Evolutionary conservation across 2,113 vertebrate genomes (phyloP).

Genomic region (Pteruthius melanotis): DNA sequence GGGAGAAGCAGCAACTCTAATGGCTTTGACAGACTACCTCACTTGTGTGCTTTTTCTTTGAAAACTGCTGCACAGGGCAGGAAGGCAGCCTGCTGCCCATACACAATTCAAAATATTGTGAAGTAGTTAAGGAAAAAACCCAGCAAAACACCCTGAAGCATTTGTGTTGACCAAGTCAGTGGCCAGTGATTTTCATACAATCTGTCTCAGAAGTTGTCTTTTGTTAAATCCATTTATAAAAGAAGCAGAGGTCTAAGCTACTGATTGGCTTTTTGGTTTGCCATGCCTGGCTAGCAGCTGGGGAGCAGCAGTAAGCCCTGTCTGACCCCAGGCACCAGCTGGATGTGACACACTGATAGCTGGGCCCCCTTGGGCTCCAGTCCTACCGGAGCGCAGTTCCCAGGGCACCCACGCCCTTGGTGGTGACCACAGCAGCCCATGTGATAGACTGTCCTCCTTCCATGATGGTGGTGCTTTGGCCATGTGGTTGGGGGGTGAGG

Average conservation of each 20-base stretch:
- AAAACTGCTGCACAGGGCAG: neutral
- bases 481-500: neutral
- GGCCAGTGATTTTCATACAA: neutral
- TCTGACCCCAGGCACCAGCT: neutral
- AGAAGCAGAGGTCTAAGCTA: neutral
- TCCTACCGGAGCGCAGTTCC: neutral
- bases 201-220: neutral
- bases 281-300: neutral
- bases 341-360: accelerated
- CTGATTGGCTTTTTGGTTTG: neutral
- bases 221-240: neutral
- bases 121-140: neutral
- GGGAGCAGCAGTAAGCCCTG: neutral
- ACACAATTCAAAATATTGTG: neutral
- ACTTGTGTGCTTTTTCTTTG: neutral
- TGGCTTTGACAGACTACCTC: neutral
- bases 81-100: neutral
- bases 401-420: neutral
- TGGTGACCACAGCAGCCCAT: accelerated
- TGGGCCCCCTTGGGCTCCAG: neutral
- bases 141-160: neutral
- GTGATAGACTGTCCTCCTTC: neutral
- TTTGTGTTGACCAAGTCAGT: neutral
- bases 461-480: neutral
- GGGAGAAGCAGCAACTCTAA: neutral